phyloP scores from a whole-genome alignment of 1,140 invertebrate genomes.

The Drosophila nigromelanica region DNA sequence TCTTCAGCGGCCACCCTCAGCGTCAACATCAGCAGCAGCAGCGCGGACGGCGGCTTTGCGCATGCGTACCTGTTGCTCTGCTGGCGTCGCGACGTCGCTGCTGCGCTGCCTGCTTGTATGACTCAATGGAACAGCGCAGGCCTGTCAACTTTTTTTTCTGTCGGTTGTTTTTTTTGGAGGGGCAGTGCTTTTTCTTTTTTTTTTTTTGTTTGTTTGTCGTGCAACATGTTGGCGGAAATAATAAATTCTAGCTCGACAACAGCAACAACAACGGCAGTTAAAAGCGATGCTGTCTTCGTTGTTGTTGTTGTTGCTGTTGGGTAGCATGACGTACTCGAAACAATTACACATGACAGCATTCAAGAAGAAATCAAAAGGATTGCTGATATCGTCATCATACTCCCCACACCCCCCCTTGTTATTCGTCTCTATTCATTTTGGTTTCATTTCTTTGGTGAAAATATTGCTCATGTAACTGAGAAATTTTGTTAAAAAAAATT shows the following conservation, averaged over 20 bases:
- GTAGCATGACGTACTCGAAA: conserved; percentile 32
- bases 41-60: conserved; percentile 13
- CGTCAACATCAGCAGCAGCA: conserved; percentile 17
- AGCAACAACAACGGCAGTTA: conserved; percentile 10
- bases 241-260: conserved; percentile 63
- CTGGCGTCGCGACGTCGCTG: conserved; percentile 29
- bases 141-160: conserved; percentile 42
- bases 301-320: conserved; percentile 22
- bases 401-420: too few relatives aligned
- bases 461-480: conserved; percentile 47
- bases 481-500: too few relatives aligned
- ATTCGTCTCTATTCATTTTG: conserved; percentile 12
- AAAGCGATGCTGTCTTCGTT: conserved; percentile 12
- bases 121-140: conserved; percentile 45
- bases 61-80: conserved; percentile 31
- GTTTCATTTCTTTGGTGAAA: conserved; percentile 43
- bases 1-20: conserved; percentile 57
- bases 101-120: conserved; percentile 21
- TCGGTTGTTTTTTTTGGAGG: conserved; percentile 13
- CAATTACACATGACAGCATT: conserved; percentile 40
- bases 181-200: conserved; percentile 5
- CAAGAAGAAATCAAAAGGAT: conserved; percentile 56
- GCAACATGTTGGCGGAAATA: conserved; percentile 65
- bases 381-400: conserved; percentile 3
- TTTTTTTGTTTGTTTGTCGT: conserved; percentile 24